These are phyloP conservation scores for Eupristina koningsbergeri DNA, from an alignment of 1,140 invertebrate genomes.

Conservation along the genomic window DNA sequence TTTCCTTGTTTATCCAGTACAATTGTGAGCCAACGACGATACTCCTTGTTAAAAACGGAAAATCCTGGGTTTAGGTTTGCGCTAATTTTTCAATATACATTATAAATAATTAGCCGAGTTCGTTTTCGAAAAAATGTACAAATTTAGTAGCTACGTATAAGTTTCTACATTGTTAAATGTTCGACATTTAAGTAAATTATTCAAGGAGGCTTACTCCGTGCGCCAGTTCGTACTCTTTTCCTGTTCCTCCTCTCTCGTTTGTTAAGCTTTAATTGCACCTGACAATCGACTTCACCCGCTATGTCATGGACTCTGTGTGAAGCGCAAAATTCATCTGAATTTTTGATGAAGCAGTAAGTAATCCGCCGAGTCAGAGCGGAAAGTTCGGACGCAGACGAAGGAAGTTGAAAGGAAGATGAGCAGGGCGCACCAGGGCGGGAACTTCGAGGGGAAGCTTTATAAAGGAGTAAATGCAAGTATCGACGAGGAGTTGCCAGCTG, in stretches of 20 bases:
- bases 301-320: neutral
- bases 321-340: neutral
- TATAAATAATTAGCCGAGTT: conserved; percentile 69
- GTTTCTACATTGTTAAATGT: conserved; percentile 36
- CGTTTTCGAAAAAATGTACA: conserved; percentile 63
- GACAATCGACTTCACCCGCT: neutral
- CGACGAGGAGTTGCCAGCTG: neutral
- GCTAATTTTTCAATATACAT: conserved; percentile 58
- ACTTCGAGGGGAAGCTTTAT: neutral
- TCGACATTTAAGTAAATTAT: conserved; percentile 35
- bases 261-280: neutral
- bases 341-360: neutral
- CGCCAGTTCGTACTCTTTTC: neutral
- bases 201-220: conserved; percentile 3
- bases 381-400: no score
- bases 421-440: neutral
- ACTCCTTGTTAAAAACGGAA: conserved; percentile 26
- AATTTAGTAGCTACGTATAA: conserved; percentile 56
- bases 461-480: conserved; percentile 28
- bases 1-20: conserved; percentile 20
- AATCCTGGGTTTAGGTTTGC: conserved; percentile 42
- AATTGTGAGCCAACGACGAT: conserved; percentile 30
- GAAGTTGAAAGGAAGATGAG: neutral
- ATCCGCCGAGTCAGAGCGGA: neutral
- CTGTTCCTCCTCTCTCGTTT: neutral